phyloP scores from a whole-genome alignment of 2,888 invertebrate species.

The Chrysolina oricalcia region DNA sequence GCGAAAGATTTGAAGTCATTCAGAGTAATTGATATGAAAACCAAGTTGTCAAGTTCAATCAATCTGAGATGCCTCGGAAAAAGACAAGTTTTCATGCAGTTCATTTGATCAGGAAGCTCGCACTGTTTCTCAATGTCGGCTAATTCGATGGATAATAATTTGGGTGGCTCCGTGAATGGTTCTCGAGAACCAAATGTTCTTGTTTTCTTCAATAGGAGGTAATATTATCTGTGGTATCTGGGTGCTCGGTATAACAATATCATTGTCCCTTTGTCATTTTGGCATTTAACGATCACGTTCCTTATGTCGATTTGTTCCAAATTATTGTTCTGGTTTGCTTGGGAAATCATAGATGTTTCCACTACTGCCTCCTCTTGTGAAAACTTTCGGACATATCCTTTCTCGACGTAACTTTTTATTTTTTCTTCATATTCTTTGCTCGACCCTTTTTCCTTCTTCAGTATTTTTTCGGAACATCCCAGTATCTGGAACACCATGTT shows the following conservation, averaged over 20 bases:
- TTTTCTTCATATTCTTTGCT: not conserved
- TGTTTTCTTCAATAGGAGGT: constrained; percentile 27
- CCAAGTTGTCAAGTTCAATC: constrained; percentile 51
- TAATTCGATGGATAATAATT: constrained; percentile 57
- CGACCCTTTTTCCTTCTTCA: not conserved
- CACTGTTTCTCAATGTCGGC: constrained; percentile 63
- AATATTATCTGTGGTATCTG: constrained; percentile 62
- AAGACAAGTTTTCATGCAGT: constrained; percentile 65
- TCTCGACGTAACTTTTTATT: not conserved
- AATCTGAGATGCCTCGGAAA: constrained; percentile 37
- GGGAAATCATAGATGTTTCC: constrained; percentile 1
- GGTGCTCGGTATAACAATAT: constrained; percentile 68
- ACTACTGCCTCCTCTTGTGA: too few relatives aligned
- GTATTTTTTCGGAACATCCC: not conserved
- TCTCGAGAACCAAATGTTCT: constrained; percentile 67
- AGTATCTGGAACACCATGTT: too few relatives aligned
- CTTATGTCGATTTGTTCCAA: constrained; percentile 75
- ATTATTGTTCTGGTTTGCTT: constrained; percentile 60
- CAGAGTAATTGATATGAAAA: constrained; percentile 59
- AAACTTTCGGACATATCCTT: too few relatives aligned
- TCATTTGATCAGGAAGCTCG: constrained; percentile 70
- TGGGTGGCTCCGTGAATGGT: constrained; percentile 71
- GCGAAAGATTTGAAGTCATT: constrained; percentile 59
- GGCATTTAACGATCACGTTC: constrained; percentile 74
- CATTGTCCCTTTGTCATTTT: constrained; percentile 72